Base-by-base conservation (phyloP, 1,140 invertebrate species). In the Brachionus angularis region DNA sequence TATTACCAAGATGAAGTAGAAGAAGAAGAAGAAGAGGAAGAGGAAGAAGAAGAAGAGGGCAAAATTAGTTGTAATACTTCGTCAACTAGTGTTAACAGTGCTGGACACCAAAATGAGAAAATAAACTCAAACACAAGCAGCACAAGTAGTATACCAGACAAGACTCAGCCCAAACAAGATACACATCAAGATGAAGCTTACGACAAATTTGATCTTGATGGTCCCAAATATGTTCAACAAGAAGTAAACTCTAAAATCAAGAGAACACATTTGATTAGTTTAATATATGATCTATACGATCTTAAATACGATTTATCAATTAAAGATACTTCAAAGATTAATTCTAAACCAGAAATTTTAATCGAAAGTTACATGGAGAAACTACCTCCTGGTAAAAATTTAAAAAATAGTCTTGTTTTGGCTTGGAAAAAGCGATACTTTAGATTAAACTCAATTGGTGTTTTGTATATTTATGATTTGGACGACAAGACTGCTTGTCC, bases 121-220 rank as follows among this genome's bases (percentile, higher is more conserved):
- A 58, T 3, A n/a, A 1, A 14, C 14, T 14, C 39, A 42, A 42
- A 42, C 14, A 58, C 36, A 36, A 58, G 53, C 27, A 58, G 25
- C n/a, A 58, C 53, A 16, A 58, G 33, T 16, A 58, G 53, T 42
- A 58, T 25, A 58, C 33, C 8, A 58, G 39, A 39, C 53, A 58
- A 58, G 53, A 58, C n/a, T n/a, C n/a, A n/a, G n/a, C n/a, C n/a
- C n/a, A 36, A 58, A 58, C 16, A 34, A 58, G n/a, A 58, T 34
- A 39, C 39, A 36, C 52, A 55, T 31, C 18, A 58, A 4, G 53
- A 58, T 21, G 53, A 58, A 39, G 39, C 10, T 36, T 58, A 58
- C 39, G 53, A 58, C 14, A 31, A 58, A 58, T 58, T 58, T 23
- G 53, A 58, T 23, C n/a, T 3, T 23, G 53, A 58, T 14, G 25